Conservation (phyloP, 2,113 vertebrate species). For the Centropus bengalensis region DNA sequence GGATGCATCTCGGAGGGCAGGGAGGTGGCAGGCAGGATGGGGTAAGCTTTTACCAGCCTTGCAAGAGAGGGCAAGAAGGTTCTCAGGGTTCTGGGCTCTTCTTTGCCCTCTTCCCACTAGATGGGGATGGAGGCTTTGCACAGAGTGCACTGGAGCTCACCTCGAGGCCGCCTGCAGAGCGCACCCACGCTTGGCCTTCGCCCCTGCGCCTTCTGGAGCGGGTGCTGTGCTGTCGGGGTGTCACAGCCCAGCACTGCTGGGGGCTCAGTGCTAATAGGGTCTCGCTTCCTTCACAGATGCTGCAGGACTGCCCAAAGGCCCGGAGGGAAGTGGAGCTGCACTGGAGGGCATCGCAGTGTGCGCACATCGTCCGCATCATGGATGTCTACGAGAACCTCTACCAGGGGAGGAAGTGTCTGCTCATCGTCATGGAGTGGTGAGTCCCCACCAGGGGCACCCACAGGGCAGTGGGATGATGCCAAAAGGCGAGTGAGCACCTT, state of each 20-base stretch:
- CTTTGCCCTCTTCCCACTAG: background rate
- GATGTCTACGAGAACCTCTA: constrained; percentile 98
- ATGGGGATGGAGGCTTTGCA: constrained; percentile 33
- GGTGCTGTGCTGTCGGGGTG: background rate
- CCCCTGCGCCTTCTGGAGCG: fast-evolving
- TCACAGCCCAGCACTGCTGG: fast-evolving
- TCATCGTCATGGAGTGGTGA: constrained; percentile 99
- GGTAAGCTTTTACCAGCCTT: background rate
- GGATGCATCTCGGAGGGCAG: background rate
- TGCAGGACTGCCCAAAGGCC: constrained; percentile 95
- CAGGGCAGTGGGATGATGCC: background rate
- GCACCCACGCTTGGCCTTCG: fast-evolving
- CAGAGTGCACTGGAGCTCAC: fast-evolving
- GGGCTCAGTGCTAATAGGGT: background rate
- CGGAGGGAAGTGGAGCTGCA: constrained; percentile 95
- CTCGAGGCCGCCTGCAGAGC: fast-evolving
- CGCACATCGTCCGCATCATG: constrained; percentile 93
- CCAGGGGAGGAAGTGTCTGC: constrained; percentile 90
- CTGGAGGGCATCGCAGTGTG: constrained; percentile 92
- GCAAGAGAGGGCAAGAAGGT: background rate
- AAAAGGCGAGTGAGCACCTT: fast-evolving
- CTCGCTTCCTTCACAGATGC: constrained; percentile 80
- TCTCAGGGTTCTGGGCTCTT: background rate
- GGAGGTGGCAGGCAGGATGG: background rate
- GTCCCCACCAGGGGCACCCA: background rate